Base-by-base conservation (phyloP, 2,888 invertebrate species). In the Anagyrus pseudococci region DNA sequence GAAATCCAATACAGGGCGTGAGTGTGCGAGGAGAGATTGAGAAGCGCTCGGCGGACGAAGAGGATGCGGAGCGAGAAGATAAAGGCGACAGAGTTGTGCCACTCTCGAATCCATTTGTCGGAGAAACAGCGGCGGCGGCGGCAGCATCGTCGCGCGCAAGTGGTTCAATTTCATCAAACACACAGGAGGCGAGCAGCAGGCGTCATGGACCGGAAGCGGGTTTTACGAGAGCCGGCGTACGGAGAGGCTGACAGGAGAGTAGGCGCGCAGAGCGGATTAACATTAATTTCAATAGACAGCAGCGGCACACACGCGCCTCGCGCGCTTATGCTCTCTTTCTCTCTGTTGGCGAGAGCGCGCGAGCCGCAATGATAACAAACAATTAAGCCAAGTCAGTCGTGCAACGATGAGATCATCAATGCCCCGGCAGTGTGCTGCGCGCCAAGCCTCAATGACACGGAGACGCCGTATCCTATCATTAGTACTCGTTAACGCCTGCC, bases 211-310 rank as follows among this genome's bases (percentile, higher is more conserved):
- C 78, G 79, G 78, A 79, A 79, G 78, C 74, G 74, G 72, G 73
- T 77, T 77, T 78, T 77, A 76, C 75, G 75, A 75, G 74, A n/a
- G n/a, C n/a, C n/a, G n/a, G n/a, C n/a, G n/a, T n/a, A n/a, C n/a
- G n/a, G n/a, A n/a, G n/a, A 29, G 6, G 29, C 29, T 29, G 10
- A 29, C 29, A 29, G 33, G 33, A n/a, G n/a, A n/a, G n/a, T n/a
- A n/a, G 73, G 74, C 53, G 67, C 70, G 70, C 72, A 73, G 68
- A 75, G 70, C 75, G 75, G 76, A 79, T 80, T 79, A 79, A 77
- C 77, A 79, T 80, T 78, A 79, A 80, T 80, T 80, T 80, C 79
- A 80, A 80, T 80, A 79, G n/a, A n/a, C n/a, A n/a, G n/a, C n/a
- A n/a, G n/a, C n/a, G n/a, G n/a, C n/a, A n/a, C n/a, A n/a, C n/a